A percentile compares a stretch with the other conserved stretches of the same genome.
phyloP scores from a whole-genome alignment of 2,888 invertebrate genomes.

The Diogma glabrata region DNA sequence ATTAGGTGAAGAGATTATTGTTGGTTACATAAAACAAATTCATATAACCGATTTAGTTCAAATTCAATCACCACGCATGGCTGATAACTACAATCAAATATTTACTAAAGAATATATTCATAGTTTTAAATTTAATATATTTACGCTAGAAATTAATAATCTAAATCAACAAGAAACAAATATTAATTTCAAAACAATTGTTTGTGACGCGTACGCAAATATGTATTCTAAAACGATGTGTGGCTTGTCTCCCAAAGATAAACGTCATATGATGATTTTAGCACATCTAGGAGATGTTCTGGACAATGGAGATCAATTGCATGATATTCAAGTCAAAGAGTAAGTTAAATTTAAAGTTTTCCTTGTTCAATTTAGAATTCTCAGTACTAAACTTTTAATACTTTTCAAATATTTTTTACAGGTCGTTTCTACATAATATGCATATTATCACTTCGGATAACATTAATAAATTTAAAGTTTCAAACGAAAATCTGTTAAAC shows the following conservation, averaged over 20 bases:
- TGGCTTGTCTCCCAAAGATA: constrained; percentile 37
- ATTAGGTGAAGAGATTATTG: constrained; percentile 55
- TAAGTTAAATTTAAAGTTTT: too few relatives aligned
- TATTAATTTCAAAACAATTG: neutral
- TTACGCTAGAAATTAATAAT: constrained; percentile 19
- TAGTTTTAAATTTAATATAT: constrained; percentile 16
- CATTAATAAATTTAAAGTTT: neutral
- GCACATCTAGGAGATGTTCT: constrained; percentile 53
- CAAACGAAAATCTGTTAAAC: neutral
- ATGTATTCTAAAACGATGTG: neutral
- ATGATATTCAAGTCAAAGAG: too few relatives aligned
- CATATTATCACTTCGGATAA: neutral
- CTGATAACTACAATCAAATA: constrained; percentile 30
- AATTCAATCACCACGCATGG: constrained; percentile 43
- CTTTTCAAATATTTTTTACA: constrained; percentile 19
- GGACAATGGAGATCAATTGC: too few relatives aligned
- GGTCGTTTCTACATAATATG: constrained; percentile 24
- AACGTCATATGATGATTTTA: constrained; percentile 47
- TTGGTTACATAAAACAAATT: constrained; percentile 43
- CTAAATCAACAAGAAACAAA: too few relatives aligned
- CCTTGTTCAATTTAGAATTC: too few relatives aligned
- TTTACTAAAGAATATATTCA: constrained; percentile 20
- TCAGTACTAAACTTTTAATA: too few relatives aligned
- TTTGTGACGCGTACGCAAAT: constrained; percentile 11
- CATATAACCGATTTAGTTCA: constrained; percentile 58